Base-by-base conservation (phyloP, 2,797 vertebrate genomes). In the Phrynocephalus forsythii region DNA sequence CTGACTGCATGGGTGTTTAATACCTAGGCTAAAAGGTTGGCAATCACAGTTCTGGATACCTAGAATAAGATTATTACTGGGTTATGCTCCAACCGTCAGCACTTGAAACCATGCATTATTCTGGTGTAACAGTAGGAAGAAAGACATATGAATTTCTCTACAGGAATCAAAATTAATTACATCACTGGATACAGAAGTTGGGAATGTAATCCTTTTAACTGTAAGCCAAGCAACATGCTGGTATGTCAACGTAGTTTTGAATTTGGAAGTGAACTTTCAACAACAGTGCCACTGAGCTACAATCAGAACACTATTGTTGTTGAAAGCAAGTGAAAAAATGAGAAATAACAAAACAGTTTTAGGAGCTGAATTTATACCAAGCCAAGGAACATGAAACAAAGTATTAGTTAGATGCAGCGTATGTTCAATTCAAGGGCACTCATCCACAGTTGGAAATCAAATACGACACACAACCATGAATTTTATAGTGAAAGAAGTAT, bases 241-340 rank as follows among this genome's bases (percentile, higher is more conserved):
- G 15, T 88, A 8, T 67, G 76, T 5, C 6, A 22, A 66, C 13
- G 75, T 67, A 69, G 50, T 71, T 86, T 83, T 28, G 16, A 0
- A 11, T 76, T 90, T 86, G 8, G 84, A 20, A 79, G 66, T 79
- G 87, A 90, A 79, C 6, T 28, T 63, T 52, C 0, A 86, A 3
- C 16, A 88, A 72, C 16, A 7, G 9, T 52, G 50, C 4, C 5
- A 50, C 73, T 44, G 28, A 79, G 3, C 69, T 52, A 79, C 1
- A 77, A 88, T 73, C 69, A 77, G 13, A 80, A 0, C 84, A 82
- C 18, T 2, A 5, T 24, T 84, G 6, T 69, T 15, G 30, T 72
- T 89, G 38, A 67, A 82, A 90, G 18, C 18, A 60, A 77, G 83
- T 76, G 85, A 15, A 84, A 86, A 68, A 80, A 79, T n/a, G 68